Evolutionary conservation across 2,797 vertebrate genomes (phyloP), one percentile per base, ranked within the genome.

Genomic region (Brachyrhaphis roseni): DNA sequence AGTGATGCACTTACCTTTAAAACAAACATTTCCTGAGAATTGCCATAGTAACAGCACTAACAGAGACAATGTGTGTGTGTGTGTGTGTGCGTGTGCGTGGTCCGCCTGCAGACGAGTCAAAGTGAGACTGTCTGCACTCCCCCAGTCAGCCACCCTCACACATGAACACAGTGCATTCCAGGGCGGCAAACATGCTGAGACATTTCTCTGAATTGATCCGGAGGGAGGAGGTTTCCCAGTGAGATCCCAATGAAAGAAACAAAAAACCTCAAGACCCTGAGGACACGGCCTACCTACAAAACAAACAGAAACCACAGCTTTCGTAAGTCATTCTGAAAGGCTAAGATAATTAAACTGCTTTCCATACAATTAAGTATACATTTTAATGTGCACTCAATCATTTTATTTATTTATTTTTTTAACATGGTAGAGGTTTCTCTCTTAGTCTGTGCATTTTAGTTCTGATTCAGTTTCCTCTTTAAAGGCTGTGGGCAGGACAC

Each of bases 381-480:
- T n/a, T n/a, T n/a, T n/a, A n/a, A n/a, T n/a, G n/a, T n/a, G n/a
- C n/a, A n/a, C n/a, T n/a, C n/a, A n/a, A n/a, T n/a, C 31, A 71
- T 11, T 70, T n/a, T 18, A 51, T 76, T 68, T 8, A 8, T 51
- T 23, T 23, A 51, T 51, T 49, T 23, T 46, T 13, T 16, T 43
- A 66, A 71, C n/a, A 74, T 62, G n/a, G 45, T 18, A 68, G 36
- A 77, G 64, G 34, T 83, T 74, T 86, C 45, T 84, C 78, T 83
- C 51, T 77, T 46, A 87, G 73, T 80, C 71, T 76, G 70, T 78
- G 78, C 71, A 41, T 84, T 82, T 23, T 39, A 79, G 75, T 81
- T 81, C 89, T 95, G 94, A 96, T 92, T 95, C 92, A 93, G 81
- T 93, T 95, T 95, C 92, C 94, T 92, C 88, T 91, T 91, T 78